Evolutionary conservation across 2,888 invertebrate genomes (phyloP).

Genomic region (Sturmia bella): DNA sequence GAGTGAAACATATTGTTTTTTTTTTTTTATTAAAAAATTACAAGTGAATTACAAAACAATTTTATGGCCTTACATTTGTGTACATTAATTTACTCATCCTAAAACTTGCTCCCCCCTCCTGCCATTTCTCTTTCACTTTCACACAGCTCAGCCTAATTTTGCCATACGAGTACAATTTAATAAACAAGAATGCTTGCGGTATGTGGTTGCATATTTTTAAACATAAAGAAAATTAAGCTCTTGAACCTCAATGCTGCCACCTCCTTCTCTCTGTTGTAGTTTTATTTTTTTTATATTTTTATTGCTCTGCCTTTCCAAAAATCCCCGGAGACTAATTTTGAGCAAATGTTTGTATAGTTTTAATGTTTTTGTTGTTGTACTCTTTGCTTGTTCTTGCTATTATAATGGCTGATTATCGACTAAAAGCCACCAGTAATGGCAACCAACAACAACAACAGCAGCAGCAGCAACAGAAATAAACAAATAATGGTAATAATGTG

Average conservation of each 20-base stretch:
- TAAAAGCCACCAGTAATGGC: conserved; percentile 54
- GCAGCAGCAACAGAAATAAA: not conserved
- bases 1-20: too few species aligned
- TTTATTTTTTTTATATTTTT: conserved; percentile 14
- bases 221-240: not conserved
- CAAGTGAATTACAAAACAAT: too few species aligned
- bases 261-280: conserved; percentile 1
- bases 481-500: conserved; percentile 17
- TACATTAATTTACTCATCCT: too few species aligned
- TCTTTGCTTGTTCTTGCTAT: not conserved
- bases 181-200: too few species aligned
- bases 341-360: conserved; percentile 63
- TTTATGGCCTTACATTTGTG: too few species aligned
- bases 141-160: too few species aligned
- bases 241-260: not conserved
- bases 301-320: conserved; percentile 23
- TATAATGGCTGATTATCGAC: conserved; percentile 59
- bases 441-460: conserved; percentile 3
- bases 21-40: too few species aligned
- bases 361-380: not conserved
- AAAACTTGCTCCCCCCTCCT: too few species aligned
- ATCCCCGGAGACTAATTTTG: conserved; percentile 62
- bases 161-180: too few species aligned
- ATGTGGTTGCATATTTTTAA: too few species aligned
- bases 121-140: too few species aligned